Evolutionary conservation across 2,113 vertebrate species (phyloP).

Genomic region (Gila orcuttii): DNA sequence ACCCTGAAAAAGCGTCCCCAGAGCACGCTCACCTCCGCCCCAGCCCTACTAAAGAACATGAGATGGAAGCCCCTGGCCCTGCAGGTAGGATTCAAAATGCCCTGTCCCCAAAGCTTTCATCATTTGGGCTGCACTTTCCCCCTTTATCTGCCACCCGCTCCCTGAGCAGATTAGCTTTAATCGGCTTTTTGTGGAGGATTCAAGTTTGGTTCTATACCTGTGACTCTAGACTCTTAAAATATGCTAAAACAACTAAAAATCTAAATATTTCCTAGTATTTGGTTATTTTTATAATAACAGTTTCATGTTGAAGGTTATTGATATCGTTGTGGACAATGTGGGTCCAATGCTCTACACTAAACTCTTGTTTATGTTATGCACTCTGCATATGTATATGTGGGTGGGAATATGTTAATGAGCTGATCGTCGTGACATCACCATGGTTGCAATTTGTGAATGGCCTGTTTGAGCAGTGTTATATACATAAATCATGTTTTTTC

Average conservation of each 20-base stretch:
- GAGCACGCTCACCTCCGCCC: conserved; percentile 99
- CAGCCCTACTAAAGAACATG: conserved; percentile 99
- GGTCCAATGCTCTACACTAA: too few species aligned
- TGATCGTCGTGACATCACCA: background rate
- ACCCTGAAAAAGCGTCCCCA: conserved; percentile 99
- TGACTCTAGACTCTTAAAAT: too few species aligned
- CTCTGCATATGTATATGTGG: background rate
- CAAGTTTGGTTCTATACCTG: too few species aligned
- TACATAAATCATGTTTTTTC: too few species aligned
- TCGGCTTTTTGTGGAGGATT: too few species aligned
- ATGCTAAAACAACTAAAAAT: too few species aligned
- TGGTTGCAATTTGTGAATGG: background rate
- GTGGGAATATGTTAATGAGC: background rate
- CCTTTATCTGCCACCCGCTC: background rate
- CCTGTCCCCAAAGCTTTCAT: background rate
- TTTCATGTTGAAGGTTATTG: too few species aligned
- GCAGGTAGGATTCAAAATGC: conserved; percentile 86
- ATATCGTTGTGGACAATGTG: too few species aligned
- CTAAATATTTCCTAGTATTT: too few species aligned
- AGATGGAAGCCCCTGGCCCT: conserved; percentile 99
- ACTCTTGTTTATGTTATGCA: too few species aligned
- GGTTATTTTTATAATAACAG: too few species aligned
- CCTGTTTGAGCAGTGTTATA: background rate
- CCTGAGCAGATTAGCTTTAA: background rate
- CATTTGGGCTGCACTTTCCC: conserved; percentile 18